A percentile compares a stretch with the other conserved stretches of the same genome.
Conservation (phyloP, 2,113 vertebrate species). For the Penelope pileata region DNA sequence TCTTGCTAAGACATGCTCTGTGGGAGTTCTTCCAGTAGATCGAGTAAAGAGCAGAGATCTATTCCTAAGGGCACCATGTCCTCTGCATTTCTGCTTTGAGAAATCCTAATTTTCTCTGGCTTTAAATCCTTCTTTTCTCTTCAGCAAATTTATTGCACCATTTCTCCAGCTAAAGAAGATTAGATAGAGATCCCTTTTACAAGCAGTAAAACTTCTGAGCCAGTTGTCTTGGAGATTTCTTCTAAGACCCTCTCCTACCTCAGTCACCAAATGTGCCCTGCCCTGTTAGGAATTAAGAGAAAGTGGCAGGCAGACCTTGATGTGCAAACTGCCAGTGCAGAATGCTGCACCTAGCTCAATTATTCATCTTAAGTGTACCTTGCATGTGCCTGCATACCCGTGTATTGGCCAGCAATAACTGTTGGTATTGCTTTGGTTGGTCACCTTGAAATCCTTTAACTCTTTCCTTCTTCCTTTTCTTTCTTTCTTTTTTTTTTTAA, state of each 20-base stretch:
- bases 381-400: neutral
- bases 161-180: slow-evolving; percentile 9
- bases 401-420: neutral
- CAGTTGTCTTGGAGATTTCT: neutral
- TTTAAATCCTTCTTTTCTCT: slow-evolving; percentile 33
- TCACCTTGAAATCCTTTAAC: neutral
- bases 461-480: neutral
- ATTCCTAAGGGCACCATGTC: slow-evolving; percentile 26
- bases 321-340: neutral
- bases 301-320: neutral
- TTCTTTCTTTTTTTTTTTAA: neutral
- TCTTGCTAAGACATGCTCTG: slow-evolving; percentile 39
- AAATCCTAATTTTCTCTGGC: slow-evolving; percentile 22
- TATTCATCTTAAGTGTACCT: neutral
- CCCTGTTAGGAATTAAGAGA: neutral
- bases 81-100: slow-evolving; percentile 21
- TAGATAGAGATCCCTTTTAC: neutral
- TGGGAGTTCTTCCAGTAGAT: slow-evolving; percentile 58
- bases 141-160: neutral
- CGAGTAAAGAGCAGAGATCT: slow-evolving; percentile 52
- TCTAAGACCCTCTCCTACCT: neutral
- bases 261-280: neutral
- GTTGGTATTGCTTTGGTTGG: neutral
- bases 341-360: neutral
- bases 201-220: neutral